Percentiles rank a stretch among this genome's conserved stretches.
Evolutionary conservation across 2,888 invertebrate genomes (phyloP).

Genomic region (Cephus spinipes): DNA sequence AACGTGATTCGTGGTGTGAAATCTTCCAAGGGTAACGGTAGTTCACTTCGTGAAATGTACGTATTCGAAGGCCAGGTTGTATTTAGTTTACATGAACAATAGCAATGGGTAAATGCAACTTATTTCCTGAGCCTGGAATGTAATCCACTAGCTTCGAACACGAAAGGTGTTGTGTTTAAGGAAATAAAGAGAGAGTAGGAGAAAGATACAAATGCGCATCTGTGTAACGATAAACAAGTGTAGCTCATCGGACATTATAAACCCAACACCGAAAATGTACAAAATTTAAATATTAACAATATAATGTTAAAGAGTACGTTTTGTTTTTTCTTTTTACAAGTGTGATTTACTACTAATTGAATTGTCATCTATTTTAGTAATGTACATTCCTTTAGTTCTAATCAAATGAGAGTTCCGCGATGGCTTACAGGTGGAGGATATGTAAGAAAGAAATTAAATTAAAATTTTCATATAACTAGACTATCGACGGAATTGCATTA

Average conservation of each 20-base stretch:
- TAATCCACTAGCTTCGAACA: slow-evolving; percentile 31
- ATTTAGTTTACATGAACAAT: slow-evolving; percentile 18
- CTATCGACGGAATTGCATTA: not conserved
- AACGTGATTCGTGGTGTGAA: slow-evolving; percentile 8
- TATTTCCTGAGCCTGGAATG: slow-evolving; percentile 53
- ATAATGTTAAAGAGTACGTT: slow-evolving; percentile 44
- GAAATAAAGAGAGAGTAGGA: not conserved
- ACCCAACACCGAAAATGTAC: slow-evolving; percentile 55
- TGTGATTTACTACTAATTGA: slow-evolving; percentile 48
- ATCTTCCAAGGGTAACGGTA: slow-evolving; percentile 8
- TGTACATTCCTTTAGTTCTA: slow-evolving; percentile 31
- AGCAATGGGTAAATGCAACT: slow-evolving; percentile 45
- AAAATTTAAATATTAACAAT: slow-evolving; percentile 55
- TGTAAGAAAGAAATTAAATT: not conserved
- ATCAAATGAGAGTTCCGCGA: slow-evolving; percentile 17
- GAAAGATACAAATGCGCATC: not conserved
- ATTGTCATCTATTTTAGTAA: slow-evolving; percentile 40
- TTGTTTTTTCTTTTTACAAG: slow-evolving; percentile 58
- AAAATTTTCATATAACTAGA: not conserved
- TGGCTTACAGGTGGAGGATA: not conserved
- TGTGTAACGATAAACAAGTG: not conserved
- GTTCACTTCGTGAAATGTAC: not conserved
- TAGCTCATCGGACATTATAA: slow-evolving; percentile 26
- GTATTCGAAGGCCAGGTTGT: slow-evolving; percentile 19
- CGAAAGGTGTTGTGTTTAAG: not conserved